Percentiles rank a stretch among this genome's conserved stretches.
phyloP scores from a whole-genome alignment of 2,113 vertebrate species.

The Onychostruthus taczanowskii region DNA sequence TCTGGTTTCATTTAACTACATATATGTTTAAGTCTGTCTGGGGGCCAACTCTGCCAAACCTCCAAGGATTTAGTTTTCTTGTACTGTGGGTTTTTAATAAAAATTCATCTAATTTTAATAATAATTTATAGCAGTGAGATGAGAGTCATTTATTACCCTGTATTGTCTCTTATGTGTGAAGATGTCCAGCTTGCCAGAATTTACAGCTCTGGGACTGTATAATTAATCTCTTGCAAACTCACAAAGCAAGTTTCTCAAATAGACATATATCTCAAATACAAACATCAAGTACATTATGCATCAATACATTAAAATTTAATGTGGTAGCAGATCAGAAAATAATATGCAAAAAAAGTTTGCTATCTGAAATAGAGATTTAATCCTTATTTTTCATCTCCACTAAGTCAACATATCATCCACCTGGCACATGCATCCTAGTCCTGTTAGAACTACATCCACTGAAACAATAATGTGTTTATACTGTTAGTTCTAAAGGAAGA shows the following conservation, averaged over 20 bases:
- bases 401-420: not conserved
- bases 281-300: not conserved
- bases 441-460: not conserved
- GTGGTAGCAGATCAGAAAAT: not conserved
- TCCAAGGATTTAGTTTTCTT: not conserved
- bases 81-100: not conserved
- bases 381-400: not conserved
- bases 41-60: not conserved
- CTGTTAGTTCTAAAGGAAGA: not conserved
- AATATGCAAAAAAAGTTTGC: not conserved
- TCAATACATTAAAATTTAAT: not conserved
- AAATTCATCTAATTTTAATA: not conserved
- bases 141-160: not conserved
- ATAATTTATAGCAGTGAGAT: not conserved
- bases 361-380: not conserved
- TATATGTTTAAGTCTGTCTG: not conserved
- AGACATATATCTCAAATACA: not conserved
- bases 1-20: not conserved
- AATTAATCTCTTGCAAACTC: not conserved
- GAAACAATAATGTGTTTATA: not conserved
- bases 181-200: constrained; percentile 9
- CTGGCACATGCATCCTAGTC: not conserved
- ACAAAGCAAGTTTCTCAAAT: not conserved
- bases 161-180: not conserved
- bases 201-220: not conserved